phyloP scores from a whole-genome alignment of 2,888 invertebrate genomes.

The Blera fallax region DNA sequence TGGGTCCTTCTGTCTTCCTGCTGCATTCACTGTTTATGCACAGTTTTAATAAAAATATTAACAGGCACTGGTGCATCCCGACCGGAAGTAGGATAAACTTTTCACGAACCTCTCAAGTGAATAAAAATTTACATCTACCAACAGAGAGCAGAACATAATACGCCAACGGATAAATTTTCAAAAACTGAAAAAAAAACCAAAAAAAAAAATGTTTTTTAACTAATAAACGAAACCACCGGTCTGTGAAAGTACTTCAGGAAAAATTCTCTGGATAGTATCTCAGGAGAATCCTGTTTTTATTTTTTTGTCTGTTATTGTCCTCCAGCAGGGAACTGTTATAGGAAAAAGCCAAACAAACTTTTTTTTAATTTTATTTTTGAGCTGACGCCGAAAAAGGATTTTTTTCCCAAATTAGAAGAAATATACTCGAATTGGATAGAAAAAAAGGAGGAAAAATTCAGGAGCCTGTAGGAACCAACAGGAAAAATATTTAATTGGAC shows the following conservation, averaged over 20 bases:
- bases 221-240: slow-evolving; percentile 65
- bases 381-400: slow-evolving; percentile 2
- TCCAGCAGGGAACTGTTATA: neutral
- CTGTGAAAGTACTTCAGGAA: slow-evolving; percentile 60
- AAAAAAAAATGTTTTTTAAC: slow-evolving; percentile 42
- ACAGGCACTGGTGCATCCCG: slow-evolving; percentile 36
- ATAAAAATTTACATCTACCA: slow-evolving; percentile 45
- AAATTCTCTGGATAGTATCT: slow-evolving; percentile 46
- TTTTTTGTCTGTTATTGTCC: neutral
- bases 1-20: neutral
- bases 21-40: slow-evolving; percentile 22
- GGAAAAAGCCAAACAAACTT: neutral
- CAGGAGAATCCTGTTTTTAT: slow-evolving; percentile 35
- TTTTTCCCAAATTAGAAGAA: slow-evolving; percentile 45
- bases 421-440: slow-evolving; percentile 12
- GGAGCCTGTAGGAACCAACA: neutral
- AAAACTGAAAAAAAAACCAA: neutral
- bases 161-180: neutral
- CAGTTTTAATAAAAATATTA: slow-evolving; percentile 18
- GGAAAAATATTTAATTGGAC: slow-evolving; percentile 42
- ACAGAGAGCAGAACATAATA: neutral
- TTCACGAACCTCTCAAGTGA: slow-evolving; percentile 47
- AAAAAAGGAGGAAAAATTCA: neutral
- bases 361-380: slow-evolving; percentile 12
- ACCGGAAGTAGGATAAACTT: slow-evolving; percentile 65